These are phyloP conservation scores for Hydractinia symbiolongicarpus DNA, from an alignment of 30 jellyfish, hydroid and myxozoan genomes.

Conservation along the genomic window DNA sequence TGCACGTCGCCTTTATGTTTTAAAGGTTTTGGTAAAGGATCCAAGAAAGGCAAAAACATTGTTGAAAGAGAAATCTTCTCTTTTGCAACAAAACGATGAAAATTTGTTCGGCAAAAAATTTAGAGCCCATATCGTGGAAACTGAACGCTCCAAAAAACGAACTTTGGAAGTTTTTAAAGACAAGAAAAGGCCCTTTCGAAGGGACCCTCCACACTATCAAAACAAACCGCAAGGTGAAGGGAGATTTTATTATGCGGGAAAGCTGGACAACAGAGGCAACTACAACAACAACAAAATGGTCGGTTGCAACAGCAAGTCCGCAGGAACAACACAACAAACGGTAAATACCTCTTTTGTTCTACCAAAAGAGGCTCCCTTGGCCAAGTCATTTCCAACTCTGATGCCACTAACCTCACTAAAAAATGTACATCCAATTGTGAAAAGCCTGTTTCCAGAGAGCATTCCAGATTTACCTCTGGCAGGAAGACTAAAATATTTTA, in stretches of 20 bases:
- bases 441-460: conserved; percentile 1
- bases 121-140: background rate
- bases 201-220: conserved; percentile 8
- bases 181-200: conserved; percentile 10
- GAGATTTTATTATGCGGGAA: background rate
- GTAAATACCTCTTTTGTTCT: no score
- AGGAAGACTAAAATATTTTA: conserved; percentile 6
- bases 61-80: background rate
- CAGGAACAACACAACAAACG: no score
- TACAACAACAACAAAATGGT: no score
- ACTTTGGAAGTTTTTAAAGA: no score
- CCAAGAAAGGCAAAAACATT: conserved; percentile 2
- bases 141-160: background rate
- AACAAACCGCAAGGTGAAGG: conserved; percentile 4
- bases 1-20: background rate
- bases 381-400: background rate
- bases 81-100: background rate
- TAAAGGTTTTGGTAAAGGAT: background rate
- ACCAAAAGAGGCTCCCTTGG: no score
- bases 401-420: background rate
- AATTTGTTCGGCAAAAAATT: background rate
- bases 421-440: background rate
- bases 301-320: no score
- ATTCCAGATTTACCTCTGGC: conserved; percentile 15
- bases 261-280: no score